A percentile compares a stretch with the other conserved stretches of the same genome.
These are phyloP conservation scores for Mixornis gularis DNA, from an alignment of 2,113 vertebrate species.

Conservation along the genomic window DNA sequence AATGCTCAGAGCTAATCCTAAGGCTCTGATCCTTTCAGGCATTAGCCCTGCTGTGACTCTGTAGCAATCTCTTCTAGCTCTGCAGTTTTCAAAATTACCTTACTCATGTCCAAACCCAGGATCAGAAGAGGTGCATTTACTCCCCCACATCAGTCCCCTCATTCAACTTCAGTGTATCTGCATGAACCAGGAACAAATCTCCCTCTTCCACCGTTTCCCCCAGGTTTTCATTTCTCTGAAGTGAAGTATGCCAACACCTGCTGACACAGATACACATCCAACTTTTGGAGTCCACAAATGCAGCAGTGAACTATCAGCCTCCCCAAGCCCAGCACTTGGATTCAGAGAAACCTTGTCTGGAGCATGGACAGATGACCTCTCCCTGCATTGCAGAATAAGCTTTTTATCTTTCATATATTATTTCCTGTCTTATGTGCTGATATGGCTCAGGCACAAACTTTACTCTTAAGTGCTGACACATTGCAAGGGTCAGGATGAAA, in stretches of 20 bases:
- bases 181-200: not conserved
- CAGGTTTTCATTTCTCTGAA: not conserved
- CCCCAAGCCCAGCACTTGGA: not conserved
- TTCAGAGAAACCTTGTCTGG: not conserved
- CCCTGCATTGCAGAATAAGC: not conserved
- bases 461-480: not conserved
- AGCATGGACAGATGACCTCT: not conserved
- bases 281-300: accelerated
- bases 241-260: not conserved
- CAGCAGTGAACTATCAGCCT: not conserved
- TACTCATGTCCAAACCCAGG: not conserved
- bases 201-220: not conserved
- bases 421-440: not conserved
- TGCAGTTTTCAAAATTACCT: not conserved
- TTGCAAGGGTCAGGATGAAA: not conserved
- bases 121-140: not conserved
- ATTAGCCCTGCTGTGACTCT: not conserved
- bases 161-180: not conserved
- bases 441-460: not conserved
- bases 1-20: not conserved
- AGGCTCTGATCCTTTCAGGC: not conserved
- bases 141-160: not conserved
- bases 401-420: not conserved
- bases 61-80: not conserved
- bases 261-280: not conserved